Conservation (phyloP, 2,797 vertebrate genomes). For the Melanotaenia nigrans region DNA sequence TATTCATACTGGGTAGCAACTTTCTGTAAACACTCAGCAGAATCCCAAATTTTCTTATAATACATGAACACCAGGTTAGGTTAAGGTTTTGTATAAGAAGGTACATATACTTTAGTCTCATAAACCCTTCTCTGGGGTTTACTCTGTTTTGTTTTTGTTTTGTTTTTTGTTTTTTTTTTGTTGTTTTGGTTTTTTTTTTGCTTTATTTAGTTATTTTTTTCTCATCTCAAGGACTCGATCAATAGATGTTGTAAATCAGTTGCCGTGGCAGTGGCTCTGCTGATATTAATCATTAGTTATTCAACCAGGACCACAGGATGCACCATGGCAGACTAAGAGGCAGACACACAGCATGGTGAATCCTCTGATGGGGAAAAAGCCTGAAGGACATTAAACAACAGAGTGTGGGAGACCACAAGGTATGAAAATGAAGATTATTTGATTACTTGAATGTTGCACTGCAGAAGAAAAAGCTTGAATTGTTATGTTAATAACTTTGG, state of each 20-base stretch:
- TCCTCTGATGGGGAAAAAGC: constrained; percentile 53
- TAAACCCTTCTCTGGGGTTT: constrained; percentile 43
- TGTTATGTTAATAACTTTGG: too few relatives aligned
- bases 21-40: constrained; percentile 28
- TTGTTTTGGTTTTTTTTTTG: constrained; percentile 4
- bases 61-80: background rate
- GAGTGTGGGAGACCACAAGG: constrained; percentile 49
- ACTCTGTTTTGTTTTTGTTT: constrained; percentile 8
- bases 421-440: constrained; percentile 52
- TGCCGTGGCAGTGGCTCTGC: constrained; percentile 46
- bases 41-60: background rate
- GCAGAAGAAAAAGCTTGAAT: too few relatives aligned
- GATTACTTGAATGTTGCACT: too few relatives aligned
- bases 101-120: constrained; percentile 42
- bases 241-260: constrained; percentile 57
- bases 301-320: constrained; percentile 57
- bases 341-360: constrained; percentile 57
- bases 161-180: constrained; percentile 24
- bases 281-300: constrained; percentile 75
- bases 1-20: constrained; percentile 6
- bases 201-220: constrained; percentile 35
- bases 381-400: constrained; percentile 44
- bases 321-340: constrained; percentile 38
- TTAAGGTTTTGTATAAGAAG: background rate
- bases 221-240: constrained; percentile 66